Evolutionary conservation across 2,113 vertebrate species (phyloP).

Genomic region (Alligator mississippiensis): DNA sequence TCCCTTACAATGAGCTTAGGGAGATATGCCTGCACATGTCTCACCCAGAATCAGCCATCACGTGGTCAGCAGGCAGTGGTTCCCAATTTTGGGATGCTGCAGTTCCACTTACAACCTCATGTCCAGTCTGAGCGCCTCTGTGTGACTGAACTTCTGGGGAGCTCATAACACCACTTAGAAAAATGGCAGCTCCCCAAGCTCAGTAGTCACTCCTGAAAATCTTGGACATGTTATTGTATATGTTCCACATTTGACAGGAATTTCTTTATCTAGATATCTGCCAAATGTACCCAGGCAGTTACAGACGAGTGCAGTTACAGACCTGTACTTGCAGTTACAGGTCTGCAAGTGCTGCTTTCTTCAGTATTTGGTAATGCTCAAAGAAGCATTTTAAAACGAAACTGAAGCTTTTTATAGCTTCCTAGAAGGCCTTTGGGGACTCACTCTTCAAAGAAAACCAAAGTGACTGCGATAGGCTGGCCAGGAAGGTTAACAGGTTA

Average conservation of each 20-base stretch:
- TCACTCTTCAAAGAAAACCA: not conserved
- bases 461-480: not conserved
- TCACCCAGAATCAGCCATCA: not conserved
- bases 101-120: too few relatives aligned
- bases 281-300: not conserved
- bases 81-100: too few relatives aligned
- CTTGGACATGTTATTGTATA: not conserved
- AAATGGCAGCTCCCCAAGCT: not conserved
- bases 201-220: not conserved
- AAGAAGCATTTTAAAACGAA: not conserved
- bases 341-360: not conserved
- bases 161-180: too few relatives aligned
- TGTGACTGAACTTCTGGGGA: too few relatives aligned
- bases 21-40: not conserved
- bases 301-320: too few relatives aligned
- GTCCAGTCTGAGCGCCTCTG: too few relatives aligned
- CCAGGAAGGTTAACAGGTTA: not conserved
- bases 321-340: conserved; percentile 2
- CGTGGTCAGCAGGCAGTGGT: not conserved
- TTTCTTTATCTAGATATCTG: conserved; percentile 6
- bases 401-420: not conserved
- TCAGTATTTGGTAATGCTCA: not conserved
- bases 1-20: not conserved
- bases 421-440: not conserved
- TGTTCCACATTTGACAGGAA: not conserved